phyloP scores from a whole-genome alignment of 1,140 invertebrate species.

The Cydia strobilella region DNA sequence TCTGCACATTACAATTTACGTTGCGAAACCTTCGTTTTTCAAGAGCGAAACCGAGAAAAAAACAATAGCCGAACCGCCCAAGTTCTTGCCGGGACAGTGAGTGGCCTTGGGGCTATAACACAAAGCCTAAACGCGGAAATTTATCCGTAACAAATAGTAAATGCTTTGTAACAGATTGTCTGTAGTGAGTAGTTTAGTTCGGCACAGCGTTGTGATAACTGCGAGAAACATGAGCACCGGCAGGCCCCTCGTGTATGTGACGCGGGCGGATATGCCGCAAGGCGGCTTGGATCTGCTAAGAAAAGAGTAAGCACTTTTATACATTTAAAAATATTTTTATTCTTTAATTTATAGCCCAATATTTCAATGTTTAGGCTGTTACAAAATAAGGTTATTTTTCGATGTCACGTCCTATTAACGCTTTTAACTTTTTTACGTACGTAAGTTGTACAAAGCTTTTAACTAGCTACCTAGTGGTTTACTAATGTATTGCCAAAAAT shows the following conservation, averaged over 20 bases:
- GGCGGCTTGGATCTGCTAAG: constrained; percentile 77
- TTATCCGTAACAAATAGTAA: constrained; percentile 43
- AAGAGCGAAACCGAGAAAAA: constrained; percentile 53
- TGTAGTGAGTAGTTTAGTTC: constrained; percentile 47
- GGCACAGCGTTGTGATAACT: constrained; percentile 37
- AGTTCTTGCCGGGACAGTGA: constrained; percentile 65
- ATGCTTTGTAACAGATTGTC: constrained; percentile 65
- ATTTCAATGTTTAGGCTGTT: neutral
- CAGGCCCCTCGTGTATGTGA: constrained; percentile 72
- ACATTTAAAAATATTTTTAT: neutral
- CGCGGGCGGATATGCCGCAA: constrained; percentile 78
- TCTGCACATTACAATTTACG: constrained; percentile 66
- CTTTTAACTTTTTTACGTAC: no score
- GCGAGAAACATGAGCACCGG: constrained; percentile 61
- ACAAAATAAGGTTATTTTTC: neutral
- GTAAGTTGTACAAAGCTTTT: no score
- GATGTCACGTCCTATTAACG: neutral
- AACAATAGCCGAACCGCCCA: constrained; percentile 52
- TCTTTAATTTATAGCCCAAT: neutral
- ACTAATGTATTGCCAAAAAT: no score
- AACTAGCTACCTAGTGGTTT: no score
- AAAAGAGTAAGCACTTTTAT: constrained; percentile 62
- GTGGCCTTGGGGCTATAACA: constrained; percentile 41
- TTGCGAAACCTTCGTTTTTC: constrained; percentile 72
- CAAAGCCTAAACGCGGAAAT: constrained; percentile 37